phyloP scores from a whole-genome alignment of 2,888 invertebrate species.

The Hypercompe scribonia region DNA sequence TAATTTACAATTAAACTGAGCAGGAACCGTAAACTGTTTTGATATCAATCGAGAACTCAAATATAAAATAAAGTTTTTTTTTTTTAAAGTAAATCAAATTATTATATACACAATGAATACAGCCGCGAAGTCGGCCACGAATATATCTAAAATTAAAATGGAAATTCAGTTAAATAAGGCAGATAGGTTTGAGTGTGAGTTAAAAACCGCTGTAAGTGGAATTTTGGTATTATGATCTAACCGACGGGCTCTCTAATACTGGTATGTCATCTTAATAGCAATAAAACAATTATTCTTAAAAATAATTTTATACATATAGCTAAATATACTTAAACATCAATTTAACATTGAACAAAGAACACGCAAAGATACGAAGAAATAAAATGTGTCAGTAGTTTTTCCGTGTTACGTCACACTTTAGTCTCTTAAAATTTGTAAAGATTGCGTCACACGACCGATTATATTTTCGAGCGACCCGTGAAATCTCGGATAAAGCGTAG shows the following conservation, averaged over 20 bases:
- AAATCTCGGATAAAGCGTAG: slow-evolving; percentile 29
- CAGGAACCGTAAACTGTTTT: no score
- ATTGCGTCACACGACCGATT: slow-evolving; percentile 40
- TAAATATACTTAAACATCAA: not conserved
- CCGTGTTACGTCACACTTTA: slow-evolving; percentile 24
- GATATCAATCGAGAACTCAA: no score
- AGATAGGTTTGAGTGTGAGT: no score
- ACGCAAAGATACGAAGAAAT: not conserved
- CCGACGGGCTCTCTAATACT: not conserved
- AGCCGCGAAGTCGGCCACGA: not conserved
- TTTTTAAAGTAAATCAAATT: not conserved
- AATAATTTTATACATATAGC: not conserved
- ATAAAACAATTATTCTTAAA: not conserved
- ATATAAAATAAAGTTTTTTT: no score
- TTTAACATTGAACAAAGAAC: not conserved
- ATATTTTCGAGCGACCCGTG: slow-evolving; percentile 34
- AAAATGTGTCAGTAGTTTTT: slow-evolving; percentile 19
- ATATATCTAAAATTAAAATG: not conserved
- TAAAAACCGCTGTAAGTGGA: not conserved
- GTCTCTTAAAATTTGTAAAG: slow-evolving; percentile 32
- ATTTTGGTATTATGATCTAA: not conserved
- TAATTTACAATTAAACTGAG: no score
- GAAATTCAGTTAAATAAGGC: not conserved
- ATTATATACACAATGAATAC: not conserved
- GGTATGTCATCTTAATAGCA: not conserved